Conservation (phyloP, 2,888 invertebrate genomes). For the Norana najaformis region DNA sequence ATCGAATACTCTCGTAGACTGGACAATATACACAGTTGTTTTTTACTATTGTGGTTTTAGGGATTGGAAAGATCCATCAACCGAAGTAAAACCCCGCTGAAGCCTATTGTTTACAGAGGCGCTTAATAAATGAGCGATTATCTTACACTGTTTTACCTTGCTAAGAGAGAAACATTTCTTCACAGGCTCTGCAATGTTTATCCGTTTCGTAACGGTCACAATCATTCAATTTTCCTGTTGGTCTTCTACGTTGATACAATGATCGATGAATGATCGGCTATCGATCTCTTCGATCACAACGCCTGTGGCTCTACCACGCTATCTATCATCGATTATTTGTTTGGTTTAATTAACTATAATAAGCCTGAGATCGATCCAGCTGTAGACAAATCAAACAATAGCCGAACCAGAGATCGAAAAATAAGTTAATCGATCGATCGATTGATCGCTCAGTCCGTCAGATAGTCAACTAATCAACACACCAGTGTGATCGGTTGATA, state of each 20-base stretch:
- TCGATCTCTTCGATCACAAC: not conserved
- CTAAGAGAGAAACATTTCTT: not conserved
- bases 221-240: slow-evolving; percentile 31
- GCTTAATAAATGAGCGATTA: not conserved
- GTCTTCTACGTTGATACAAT: slow-evolving; percentile 20
- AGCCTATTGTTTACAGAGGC: not conserved
- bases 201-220: slow-evolving; percentile 28
- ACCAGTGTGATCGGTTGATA: not conserved
- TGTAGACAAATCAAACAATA: not conserved
- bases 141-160: not conserved
- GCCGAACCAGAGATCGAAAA: not conserved
- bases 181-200: slow-evolving; percentile 27
- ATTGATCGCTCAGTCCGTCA: not conserved
- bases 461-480: not conserved
- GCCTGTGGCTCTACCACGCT: not conserved
- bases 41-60: no score
- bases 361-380: not conserved
- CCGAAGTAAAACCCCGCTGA: no score
- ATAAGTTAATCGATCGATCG: not conserved
- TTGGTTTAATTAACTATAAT: no score
- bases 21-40: no score
- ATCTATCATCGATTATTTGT: not conserved
- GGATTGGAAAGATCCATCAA: no score
- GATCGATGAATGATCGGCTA: not conserved
- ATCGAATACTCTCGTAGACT: no score